These are phyloP conservation scores for Eledone cirrhosa DNA, from an alignment of 2,888 invertebrate genomes.

Conservation along the genomic window DNA sequence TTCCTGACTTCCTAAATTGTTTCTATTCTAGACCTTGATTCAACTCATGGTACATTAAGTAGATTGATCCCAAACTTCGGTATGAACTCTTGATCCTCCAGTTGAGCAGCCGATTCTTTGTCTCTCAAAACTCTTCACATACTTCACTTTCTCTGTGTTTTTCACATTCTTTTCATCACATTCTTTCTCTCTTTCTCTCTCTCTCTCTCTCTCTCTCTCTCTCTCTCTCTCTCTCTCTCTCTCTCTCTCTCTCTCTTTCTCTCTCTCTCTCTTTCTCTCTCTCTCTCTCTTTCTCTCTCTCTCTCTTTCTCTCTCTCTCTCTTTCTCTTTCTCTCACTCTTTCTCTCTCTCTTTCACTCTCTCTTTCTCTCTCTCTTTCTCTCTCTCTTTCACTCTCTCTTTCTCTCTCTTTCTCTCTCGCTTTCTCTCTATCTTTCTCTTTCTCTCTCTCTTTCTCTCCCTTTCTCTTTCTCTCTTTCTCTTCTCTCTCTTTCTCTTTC, in stretches of 20 bases:
- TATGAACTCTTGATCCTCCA: too few species aligned
- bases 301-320: neutral
- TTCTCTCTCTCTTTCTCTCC: neutral
- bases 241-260: neutral
- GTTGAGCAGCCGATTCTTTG: neutral
- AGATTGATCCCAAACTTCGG: too few species aligned
- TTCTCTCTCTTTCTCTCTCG: neutral
- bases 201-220: neutral
- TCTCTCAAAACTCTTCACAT: neutral
- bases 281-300: neutral
- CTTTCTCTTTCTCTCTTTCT: neutral
- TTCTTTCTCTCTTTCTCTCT: neutral
- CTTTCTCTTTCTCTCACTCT: neutral
- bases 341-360: neutral
- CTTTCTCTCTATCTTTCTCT: neutral
- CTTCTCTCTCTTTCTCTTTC: neutral
- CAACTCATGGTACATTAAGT: too few species aligned
- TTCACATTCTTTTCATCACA: neutral
- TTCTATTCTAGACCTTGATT: too few species aligned
- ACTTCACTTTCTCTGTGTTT: neutral
- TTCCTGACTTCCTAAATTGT: too few species aligned
- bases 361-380: neutral
- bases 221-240: neutral
- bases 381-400: neutral
- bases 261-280: neutral